These are phyloP conservation scores for Standfussiana lucernea DNA, from an alignment of 2,888 invertebrate species.

Conservation along the genomic window DNA sequence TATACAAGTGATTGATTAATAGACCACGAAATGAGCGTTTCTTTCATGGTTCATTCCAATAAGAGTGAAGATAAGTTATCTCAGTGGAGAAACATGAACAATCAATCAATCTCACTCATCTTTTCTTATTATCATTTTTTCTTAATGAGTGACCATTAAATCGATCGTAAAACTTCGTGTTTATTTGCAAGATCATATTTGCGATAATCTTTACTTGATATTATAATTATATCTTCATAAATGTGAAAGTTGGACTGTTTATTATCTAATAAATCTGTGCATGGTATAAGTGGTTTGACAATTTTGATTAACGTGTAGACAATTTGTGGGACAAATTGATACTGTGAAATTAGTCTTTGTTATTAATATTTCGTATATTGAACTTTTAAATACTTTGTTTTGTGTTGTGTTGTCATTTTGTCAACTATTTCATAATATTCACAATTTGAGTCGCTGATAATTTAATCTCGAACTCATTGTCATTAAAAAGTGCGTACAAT, in stretches of 20 bases:
- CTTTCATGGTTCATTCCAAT: background rate
- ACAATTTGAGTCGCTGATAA: background rate
- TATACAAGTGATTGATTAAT: background rate
- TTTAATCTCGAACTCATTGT: background rate
- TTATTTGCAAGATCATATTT: slow-evolving; percentile 28
- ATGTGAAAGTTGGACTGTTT: slow-evolving; percentile 41
- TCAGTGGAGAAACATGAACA: background rate
- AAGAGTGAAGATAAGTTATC: background rate
- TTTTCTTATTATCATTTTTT: slow-evolving; percentile 3
- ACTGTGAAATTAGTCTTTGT: background rate
- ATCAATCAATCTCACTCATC: slow-evolving; percentile 20
- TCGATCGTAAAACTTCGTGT: slow-evolving; percentile 29
- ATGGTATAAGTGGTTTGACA: background rate
- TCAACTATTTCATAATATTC: background rate
- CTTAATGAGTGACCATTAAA: slow-evolving; percentile 1
- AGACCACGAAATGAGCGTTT: background rate
- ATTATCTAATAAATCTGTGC: slow-evolving; percentile 23
- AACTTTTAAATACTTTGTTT: background rate
- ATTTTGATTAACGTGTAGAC: background rate
- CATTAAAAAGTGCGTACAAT: background rate
- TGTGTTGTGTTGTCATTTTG: background rate
- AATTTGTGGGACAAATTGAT: slow-evolving; percentile 1
- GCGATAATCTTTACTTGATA: slow-evolving; percentile 35
- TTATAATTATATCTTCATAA: slow-evolving; percentile 38
- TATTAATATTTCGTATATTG: background rate